A percentile compares a stretch with the other conserved stretches of the same genome.
phyloP scores from a whole-genome alignment of 2,888 invertebrate species.

The Eupithecia exiguata region DNA sequence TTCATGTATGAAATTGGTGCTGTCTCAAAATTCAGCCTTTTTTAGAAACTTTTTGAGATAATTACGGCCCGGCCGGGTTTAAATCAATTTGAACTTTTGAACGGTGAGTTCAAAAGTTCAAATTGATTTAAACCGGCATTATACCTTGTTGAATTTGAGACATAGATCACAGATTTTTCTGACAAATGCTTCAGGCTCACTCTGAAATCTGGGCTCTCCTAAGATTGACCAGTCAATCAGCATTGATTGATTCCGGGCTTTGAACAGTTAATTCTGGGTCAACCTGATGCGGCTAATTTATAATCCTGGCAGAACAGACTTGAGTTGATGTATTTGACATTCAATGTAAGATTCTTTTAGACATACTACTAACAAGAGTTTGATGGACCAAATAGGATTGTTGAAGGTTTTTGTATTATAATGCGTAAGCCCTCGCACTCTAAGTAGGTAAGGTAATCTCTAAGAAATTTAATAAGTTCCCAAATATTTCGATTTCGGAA shows the following conservation, averaged over 20 bases:
- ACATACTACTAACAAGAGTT: background rate
- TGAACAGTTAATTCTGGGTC: constrained; percentile 2
- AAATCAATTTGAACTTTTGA: too few species aligned
- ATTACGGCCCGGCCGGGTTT: too few species aligned
- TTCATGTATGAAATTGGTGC: background rate
- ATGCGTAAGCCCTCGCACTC: too few species aligned
- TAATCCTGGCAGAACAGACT: background rate
- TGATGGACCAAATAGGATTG: background rate
- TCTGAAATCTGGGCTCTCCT: background rate
- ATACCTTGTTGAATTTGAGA: background rate
- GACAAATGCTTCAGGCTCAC: background rate
- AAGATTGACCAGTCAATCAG: background rate
- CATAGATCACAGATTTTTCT: background rate
- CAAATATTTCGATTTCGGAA: too few species aligned
- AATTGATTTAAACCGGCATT: background rate
- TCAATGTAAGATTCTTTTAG: background rate
- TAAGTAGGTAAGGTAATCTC: too few species aligned
- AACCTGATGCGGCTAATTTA: background rate
- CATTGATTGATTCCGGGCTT: background rate
- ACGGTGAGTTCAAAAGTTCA: too few species aligned
- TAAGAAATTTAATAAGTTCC: too few species aligned
- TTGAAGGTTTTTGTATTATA: too few species aligned
- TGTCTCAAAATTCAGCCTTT: background rate
- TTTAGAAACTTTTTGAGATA: too few species aligned
- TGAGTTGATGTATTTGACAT: background rate